Percentiles rank a stretch among this genome's conserved stretches.
Conservation (phyloP, 1,140 invertebrate species). For the Atta cephalotes region DNA sequence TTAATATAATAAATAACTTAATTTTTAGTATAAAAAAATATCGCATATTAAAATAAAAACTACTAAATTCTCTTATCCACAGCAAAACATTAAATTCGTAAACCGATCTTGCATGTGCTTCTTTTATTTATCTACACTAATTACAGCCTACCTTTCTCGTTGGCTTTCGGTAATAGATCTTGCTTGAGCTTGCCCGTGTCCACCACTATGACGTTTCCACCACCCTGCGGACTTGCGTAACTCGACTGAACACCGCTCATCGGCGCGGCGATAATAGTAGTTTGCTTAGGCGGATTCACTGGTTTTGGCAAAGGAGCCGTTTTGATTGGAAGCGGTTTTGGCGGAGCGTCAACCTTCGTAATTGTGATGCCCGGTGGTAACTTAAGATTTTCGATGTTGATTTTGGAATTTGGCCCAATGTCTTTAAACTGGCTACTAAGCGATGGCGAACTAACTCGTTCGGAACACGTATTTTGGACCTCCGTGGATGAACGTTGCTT, state of each 20-base stretch:
- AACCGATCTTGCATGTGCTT: neutral
- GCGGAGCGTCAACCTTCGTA: slow-evolving; percentile 91
- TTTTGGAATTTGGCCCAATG: slow-evolving; percentile 77
- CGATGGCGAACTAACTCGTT: slow-evolving; percentile 69
- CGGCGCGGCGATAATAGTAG: slow-evolving; percentile 84
- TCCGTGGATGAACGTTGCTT: slow-evolving; percentile 68
- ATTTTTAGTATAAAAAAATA: neutral
- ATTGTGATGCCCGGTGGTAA: slow-evolving; percentile 94
- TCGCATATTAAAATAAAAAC: neutral
- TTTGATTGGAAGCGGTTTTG: slow-evolving; percentile 84
- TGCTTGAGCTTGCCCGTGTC: slow-evolving; percentile 88
- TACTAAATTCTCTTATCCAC: neutral
- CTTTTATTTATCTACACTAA: neutral
- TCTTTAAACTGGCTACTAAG: slow-evolving; percentile 81
- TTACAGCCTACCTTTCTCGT: slow-evolving; percentile 78
- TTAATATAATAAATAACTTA: too few relatives aligned
- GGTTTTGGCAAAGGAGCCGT: slow-evolving; percentile 80
- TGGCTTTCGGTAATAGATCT: slow-evolving; percentile 80
- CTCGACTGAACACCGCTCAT: slow-evolving; percentile 82
- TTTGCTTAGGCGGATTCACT: slow-evolving; percentile 80
- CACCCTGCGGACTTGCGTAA: slow-evolving; percentile 83
- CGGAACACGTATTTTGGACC: slow-evolving; percentile 64
- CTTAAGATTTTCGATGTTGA: slow-evolving; percentile 89
- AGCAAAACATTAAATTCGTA: neutral
- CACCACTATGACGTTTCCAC: slow-evolving; percentile 89